Evolutionary conservation across 2,888 invertebrate species (phyloP), one percentile per base, ranked within the genome.

Genomic region (Lasioglossum oenotherae): DNA sequence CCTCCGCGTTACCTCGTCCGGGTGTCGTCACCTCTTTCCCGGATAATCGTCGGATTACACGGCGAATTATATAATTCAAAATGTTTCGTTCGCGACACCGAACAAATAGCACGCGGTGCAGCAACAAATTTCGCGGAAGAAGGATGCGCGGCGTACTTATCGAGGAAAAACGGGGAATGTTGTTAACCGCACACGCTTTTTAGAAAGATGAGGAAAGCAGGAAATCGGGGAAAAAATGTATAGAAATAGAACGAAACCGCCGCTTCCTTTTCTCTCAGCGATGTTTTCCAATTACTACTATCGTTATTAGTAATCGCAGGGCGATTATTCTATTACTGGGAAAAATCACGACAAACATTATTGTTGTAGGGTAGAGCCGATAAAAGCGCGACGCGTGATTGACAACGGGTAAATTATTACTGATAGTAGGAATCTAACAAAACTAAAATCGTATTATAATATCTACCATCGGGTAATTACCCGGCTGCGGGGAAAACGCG

Each of bases 241-340:
- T 60, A 41, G 75, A 75, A 60, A 75, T 76, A 0, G 19, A 35
- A 46, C 76, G 4, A 67, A 77, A 64, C 44, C 14, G 23, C 64
- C 2, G 31, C 64, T 64, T 16, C 64, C 64, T 16, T 16, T 64
- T 64, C n/a, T 31, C 1, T 16, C 31, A 0, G 19, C 8, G 19
- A 64, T 19, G 31, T 19, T 19, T 64, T 16, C 5, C 0, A 64
- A 64, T 31, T 19, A 19, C 19, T 31, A 19, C 1, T 64, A 16
- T 64, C 31, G 64, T 8, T 31, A 31, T 19, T 19, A 64, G 4
- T 4, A 46, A 31, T 75, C 19, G 3, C 2, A 6, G 44, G 8
- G 12, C 44, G 46, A 64, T 76, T 76, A 35, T 31, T 23, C 27
- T 44, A 5, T 31, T 27, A 60, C 10, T 1, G 19, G 5, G 19